Evolutionary conservation across 1,140 invertebrate species (phyloP).

Genomic region (Atopsyche davidsoni): DNA sequence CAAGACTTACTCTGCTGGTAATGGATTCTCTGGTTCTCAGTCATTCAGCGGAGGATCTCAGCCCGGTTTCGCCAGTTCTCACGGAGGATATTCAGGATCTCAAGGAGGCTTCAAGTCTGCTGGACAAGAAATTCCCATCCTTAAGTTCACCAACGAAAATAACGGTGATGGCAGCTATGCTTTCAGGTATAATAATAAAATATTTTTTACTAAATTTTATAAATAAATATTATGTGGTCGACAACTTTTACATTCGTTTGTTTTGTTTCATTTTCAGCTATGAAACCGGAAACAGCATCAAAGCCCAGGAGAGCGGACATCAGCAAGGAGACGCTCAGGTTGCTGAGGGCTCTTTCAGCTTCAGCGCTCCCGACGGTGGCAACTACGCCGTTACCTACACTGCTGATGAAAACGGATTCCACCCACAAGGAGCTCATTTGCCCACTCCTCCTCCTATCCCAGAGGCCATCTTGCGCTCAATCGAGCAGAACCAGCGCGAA

Average conservation of each 20-base stretch:
- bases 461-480: conserved; percentile 42
- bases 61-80: conserved; percentile 7
- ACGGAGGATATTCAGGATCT: conserved; percentile 1
- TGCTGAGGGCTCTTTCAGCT: conserved; percentile 63
- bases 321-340: conserved; percentile 52
- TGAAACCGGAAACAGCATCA: conserved; percentile 47
- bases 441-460: conserved; percentile 74
- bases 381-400: conserved; percentile 64
- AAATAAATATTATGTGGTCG: not conserved
- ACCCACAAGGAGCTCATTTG: conserved; percentile 64
- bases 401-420: conserved; percentile 75
- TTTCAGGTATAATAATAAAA: conserved; percentile 29
- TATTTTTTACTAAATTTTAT: conserved; percentile 1
- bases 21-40: conserved; percentile 9
- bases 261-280: conserved; percentile 37
- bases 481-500: conserved; percentile 32
- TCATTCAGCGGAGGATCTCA: conserved; percentile 14
- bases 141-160: conserved; percentile 33
- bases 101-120: conserved; percentile 15
- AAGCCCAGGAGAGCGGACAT: conserved; percentile 26
- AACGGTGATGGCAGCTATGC: conserved; percentile 36
- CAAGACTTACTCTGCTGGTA: not conserved
- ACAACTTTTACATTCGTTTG: conserved; percentile 5
- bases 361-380: conserved; percentile 67
- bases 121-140: conserved; percentile 29